Base-by-base conservation (phyloP, 92 coral and sea anemone species). In the Phenganax marumi region DNA sequence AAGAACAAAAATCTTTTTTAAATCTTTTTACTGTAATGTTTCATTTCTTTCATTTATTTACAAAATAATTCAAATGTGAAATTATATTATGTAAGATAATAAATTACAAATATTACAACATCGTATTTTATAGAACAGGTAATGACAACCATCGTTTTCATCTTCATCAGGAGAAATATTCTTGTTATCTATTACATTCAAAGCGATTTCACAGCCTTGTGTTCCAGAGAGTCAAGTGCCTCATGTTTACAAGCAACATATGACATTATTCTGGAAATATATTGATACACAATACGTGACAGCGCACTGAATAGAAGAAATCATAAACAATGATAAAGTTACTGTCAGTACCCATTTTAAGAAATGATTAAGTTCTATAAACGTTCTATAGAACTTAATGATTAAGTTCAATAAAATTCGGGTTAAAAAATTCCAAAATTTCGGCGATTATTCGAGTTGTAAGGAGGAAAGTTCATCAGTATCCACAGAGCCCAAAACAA, bases 401-500 rank as follows among this genome's bases (percentile, higher is more conserved):
- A 66, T 66, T 66, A 19, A 62, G 72, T 49, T 66, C 5, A 33
- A 25, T 66, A 66, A 66, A 66, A 66, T 66, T 66, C 43, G 58
- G 25, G 77, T 72, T 47, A 49, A 47, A 72, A 72, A 70, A 26
- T 48, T 26, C 51, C 14, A 19, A 7, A 25, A 68, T 25, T 17
- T 13, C 13, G 26, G 14, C 8, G 16, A 12, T 68, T 68, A 25
- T 25, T 25, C 13, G 11, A 72, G 6, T 7, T 72, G 17, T 16
- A 72, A n/a, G 7, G 77, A 49, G 7, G 17, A 21, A 14, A 1
- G 63, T 25, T 49, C 56, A 3, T 49, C 26, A 12, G 21, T 49
- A 5, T 49, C 50, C 4, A 78, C 26, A 7, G 83, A 62, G 24
- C 83, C 72, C 68, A 78, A 78, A 63, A 78, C 83, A 62, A 78